Base-by-base conservation (phyloP, 2,797 vertebrate genomes). In the Chelon auratus region DNA sequence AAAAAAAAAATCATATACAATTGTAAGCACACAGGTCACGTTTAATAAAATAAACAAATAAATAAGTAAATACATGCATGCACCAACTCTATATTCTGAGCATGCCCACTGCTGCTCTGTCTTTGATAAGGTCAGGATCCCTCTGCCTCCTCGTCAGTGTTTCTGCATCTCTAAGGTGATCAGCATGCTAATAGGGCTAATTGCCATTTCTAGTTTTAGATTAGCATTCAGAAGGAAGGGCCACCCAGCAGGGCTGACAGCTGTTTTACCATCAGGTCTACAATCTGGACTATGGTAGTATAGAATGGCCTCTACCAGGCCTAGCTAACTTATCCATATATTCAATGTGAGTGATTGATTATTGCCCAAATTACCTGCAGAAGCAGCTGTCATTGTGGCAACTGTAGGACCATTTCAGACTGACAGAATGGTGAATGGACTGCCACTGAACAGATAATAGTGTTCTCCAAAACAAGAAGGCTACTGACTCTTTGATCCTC, bases 111-210 rank as follows among this genome's bases (percentile, higher is more conserved):
- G 52, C 26, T 15, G 13, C 81, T 68, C 67, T 76, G 64, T 33
- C 63, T 88, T 64, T 92, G 91, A 93, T 90, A 94, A 94, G 94
- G 92, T 93, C 92, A 94, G 80, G 85, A 90, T 77, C 85, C 62
- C 70, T 72, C 86, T 64, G 36, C 69, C 67, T 87, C 69, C 68
- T 62, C 63, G 67, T 62, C 67, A 59, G 18, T 83, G 81, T 89
- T 80, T 70, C 76, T 71, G 82, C 85, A 77, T 83, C 65, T 68
- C 59, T 24, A 42, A 22, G 37, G 75, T 77, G 90, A 91, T 83
- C 82, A 62, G 92, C 86, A 92, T 94, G 84, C 87, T 83, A 90
- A 94, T 87, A 17, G 75, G 36, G 57, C 75, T 91, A 91, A 93
- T 90, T 90, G 91, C 79, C 80, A 81, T 87, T 81, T 81, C 58